Base-by-base conservation (phyloP, 2,888 invertebrate species). In the Aspidiotus destructor region DNA sequence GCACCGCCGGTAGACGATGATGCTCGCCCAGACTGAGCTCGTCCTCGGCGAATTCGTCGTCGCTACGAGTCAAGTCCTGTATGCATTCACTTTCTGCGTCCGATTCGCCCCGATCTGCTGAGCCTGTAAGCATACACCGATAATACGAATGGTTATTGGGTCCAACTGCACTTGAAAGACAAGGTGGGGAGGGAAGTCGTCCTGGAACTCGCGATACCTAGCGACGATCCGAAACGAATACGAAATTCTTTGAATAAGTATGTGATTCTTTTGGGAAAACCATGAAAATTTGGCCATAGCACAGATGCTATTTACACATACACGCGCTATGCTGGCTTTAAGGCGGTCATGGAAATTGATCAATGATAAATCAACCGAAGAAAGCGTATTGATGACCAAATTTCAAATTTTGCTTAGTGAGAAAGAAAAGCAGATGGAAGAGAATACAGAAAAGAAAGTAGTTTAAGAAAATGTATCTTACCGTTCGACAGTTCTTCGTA, bases 1-100 rank as follows among this genome's bases (percentile, higher is more conserved):
- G 77, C 77, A 81, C 72, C 78, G 81, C 72, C 72, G 77, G 76
- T 58, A 78, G 72, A 62, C 44, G 67, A 64, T 61, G 72, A 71
- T 64, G 75, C 64, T 79, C 79, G 65, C 78, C 79, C 10, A 79
- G 74, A 71, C 79, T 79, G 13, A 90, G 80, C 75, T 90, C 90
- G 76, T 90, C 90, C 78, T 89, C 90, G 62, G 89, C 89, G 75
- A 90, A 89, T 75, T 90, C 89, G 75, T 90, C 90, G 75, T 89
- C 90, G 75, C 88, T 89, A 75, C 85, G 85, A 52, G 84, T 81
- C 11, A 84, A 85, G 17, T 70, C 72, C 2, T 81, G 81, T 41
- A 76, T 77, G 53, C 78, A 72, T 72, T 83, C 83, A 70, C 81
- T 82, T 73, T 85, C 83, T 65, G 82, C 83, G 75, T 86, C 85